phyloP scores from a whole-genome alignment of 2,113 vertebrate species.

The Indicator indicator region DNA sequence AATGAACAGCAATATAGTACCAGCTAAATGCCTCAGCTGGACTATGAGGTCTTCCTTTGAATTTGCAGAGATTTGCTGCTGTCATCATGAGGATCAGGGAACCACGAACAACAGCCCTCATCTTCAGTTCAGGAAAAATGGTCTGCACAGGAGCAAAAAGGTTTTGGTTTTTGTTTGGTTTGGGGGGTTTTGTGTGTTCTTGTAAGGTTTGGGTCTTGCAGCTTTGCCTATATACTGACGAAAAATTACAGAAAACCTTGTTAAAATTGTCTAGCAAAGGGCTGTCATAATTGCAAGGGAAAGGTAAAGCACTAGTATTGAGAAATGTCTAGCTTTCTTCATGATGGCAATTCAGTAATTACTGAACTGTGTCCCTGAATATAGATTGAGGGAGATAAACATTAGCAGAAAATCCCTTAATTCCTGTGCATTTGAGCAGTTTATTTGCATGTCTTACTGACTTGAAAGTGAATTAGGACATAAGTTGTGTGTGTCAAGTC shows the following conservation, averaged over 20 bases:
- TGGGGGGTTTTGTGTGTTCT: neutral
- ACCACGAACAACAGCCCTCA: constrained; percentile 93
- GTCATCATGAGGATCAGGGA: constrained; percentile 98
- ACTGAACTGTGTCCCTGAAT: neutral
- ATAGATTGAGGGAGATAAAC: neutral
- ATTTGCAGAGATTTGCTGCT: constrained; percentile 90
- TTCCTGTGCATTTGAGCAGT: too few species aligned
- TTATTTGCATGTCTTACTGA: constrained; percentile 26
- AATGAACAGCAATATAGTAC: neutral
- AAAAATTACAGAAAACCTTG: neutral
- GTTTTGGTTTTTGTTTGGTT: constrained; percentile 54
- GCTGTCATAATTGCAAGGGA: neutral
- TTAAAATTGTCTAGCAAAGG: neutral
- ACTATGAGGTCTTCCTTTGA: neutral
- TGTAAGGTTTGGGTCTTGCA: neutral
- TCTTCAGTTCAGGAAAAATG: constrained; percentile 98
- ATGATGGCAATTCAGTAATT: neutral
- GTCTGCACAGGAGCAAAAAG: constrained; percentile 98
- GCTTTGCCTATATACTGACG: neutral
- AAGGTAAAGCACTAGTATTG: neutral
- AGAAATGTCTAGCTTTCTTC: neutral
- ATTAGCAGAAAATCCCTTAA: too few species aligned
- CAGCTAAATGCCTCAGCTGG: neutral
- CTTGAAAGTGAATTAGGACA: neutral
- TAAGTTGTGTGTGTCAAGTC: constrained; percentile 23